phyloP scores from a whole-genome alignment of 1,140 invertebrate species.

The Dendroctonus valens region DNA sequence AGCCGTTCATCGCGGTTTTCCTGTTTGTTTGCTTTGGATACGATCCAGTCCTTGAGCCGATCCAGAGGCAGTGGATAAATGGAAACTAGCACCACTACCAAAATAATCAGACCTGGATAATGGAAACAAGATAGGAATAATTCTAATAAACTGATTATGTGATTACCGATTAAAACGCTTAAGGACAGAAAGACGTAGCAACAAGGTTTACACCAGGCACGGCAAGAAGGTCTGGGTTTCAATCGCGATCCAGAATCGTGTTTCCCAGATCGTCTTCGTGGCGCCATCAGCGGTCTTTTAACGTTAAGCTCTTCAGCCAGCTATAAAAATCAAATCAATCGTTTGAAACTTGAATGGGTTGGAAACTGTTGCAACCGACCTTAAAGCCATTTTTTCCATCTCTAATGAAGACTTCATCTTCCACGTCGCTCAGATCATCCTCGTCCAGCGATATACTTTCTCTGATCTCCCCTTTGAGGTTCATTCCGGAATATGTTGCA shows the following conservation, averaged over 20 bases:
- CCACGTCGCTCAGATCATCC: constrained; percentile 66
- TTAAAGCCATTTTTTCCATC: constrained; percentile 64
- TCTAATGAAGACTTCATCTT: constrained; percentile 75
- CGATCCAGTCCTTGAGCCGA: constrained; percentile 59
- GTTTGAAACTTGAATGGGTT: not conserved
- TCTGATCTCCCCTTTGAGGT: constrained; percentile 45
- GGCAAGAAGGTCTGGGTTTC: constrained; percentile 56
- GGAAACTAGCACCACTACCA: constrained; percentile 66
- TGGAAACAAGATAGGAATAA: constrained; percentile 6
- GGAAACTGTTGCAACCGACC: constrained; percentile 30
- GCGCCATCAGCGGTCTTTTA: constrained; percentile 75
- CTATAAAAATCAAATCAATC: constrained; percentile 42
- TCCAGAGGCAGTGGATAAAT: constrained; percentile 63
- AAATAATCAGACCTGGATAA: constrained; percentile 57
- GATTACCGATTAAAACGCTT: constrained; percentile 54
- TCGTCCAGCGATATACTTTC: constrained; percentile 53
- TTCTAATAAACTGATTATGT: not conserved
- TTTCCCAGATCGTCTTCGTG: constrained; percentile 59
- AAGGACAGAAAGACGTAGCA: constrained; percentile 63
- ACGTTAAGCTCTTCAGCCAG: constrained; percentile 66
- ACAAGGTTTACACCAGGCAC: constrained; percentile 59
- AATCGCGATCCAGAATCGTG: constrained; percentile 51
- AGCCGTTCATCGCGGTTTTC: constrained; percentile 50
- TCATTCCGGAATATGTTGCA: constrained; percentile 48
- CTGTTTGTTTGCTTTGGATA: constrained; percentile 40